A percentile compares a stretch with the other conserved stretches of the same genome.
Conservation (phyloP, 2,797 vertebrate species). For the Phylloscopus collybita region DNA sequence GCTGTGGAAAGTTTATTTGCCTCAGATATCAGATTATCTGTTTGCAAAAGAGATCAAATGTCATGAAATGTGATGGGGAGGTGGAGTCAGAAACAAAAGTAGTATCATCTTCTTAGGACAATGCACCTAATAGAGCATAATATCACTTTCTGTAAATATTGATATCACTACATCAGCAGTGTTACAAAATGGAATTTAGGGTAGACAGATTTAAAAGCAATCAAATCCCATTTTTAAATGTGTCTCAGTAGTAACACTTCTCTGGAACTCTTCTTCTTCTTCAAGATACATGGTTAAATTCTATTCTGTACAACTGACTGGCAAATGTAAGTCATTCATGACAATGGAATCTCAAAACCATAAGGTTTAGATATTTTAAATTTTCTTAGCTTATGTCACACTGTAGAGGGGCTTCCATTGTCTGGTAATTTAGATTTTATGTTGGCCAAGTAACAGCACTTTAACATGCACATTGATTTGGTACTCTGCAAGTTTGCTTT, state of each 20-base stretch:
- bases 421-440: neutral
- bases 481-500: neutral
- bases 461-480: accelerated
- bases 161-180: neutral
- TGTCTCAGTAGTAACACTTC: neutral
- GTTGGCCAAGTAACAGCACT: neutral
- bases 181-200: neutral
- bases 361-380: neutral
- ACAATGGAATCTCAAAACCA: neutral
- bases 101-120: neutral
- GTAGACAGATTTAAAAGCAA: neutral
- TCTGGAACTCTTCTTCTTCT: neutral
- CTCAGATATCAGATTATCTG: neutral
- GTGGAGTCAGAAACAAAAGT: neutral
- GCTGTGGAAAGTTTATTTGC: neutral
- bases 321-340: accelerated
- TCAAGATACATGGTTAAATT: neutral
- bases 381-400: neutral
- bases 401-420: neutral
- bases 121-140: neutral
- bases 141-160: neutral
- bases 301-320: neutral
- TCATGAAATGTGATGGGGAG: neutral
- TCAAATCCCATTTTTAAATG: neutral
- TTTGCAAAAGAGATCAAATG: neutral